phyloP scores from a whole-genome alignment of 2,888 invertebrate genomes.

The Agrotis ipsilon region DNA sequence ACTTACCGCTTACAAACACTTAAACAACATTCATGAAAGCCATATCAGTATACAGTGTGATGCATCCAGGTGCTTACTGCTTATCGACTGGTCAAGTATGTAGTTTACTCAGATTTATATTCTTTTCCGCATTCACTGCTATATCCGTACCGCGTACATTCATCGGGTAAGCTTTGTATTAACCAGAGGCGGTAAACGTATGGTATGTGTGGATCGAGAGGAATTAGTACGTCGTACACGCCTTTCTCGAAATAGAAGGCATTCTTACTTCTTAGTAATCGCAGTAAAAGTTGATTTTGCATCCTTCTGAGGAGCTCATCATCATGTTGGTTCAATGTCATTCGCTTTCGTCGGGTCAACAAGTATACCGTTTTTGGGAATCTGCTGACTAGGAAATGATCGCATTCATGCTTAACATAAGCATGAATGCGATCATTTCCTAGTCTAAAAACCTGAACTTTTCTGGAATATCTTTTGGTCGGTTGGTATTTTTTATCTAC shows the following conservation, averaged over 20 bases:
- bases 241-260: conserved; percentile 25
- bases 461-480: neutral
- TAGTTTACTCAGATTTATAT: conserved; percentile 38
- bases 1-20: conserved; percentile 4
- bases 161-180: conserved; percentile 17
- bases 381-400: neutral
- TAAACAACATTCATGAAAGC: conserved; percentile 10
- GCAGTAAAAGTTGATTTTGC: neutral
- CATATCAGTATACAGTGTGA: conserved; percentile 15
- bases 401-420: neutral
- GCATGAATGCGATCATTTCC: too few relatives aligned
- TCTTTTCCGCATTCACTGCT: conserved; percentile 53
- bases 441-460: neutral
- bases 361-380: neutral
- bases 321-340: neutral
- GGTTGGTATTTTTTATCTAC: neutral
- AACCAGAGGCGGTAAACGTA: conserved; percentile 23
- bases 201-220: neutral
- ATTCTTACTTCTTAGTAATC: neutral
- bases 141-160: conserved; percentile 38
- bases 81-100: conserved; percentile 37
- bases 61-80: conserved; percentile 11
- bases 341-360: too few relatives aligned
- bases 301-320: neutral
- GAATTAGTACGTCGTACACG: conserved; percentile 2